A percentile compares a stretch with the other conserved stretches of the same genome.
Conservation (phyloP, 2,888 invertebrate genomes). For the Lithophane leautieri region DNA sequence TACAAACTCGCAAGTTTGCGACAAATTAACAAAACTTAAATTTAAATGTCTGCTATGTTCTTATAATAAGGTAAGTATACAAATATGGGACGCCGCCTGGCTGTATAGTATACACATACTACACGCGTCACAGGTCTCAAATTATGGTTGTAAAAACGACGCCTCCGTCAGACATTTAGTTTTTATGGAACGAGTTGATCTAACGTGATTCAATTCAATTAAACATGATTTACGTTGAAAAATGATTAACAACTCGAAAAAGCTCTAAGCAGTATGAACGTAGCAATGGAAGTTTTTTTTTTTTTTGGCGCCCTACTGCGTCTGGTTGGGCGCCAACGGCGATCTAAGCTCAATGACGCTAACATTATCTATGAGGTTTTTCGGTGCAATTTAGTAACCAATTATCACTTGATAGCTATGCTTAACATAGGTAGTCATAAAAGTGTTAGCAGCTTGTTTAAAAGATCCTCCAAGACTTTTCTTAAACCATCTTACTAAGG, state of each 20-base stretch:
- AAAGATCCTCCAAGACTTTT: background rate
- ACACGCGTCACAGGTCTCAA: too few species aligned
- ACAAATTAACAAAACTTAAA: background rate
- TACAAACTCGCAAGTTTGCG: background rate
- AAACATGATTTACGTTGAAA: background rate
- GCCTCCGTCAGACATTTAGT: too few species aligned
- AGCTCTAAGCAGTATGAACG: background rate
- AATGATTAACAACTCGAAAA: background rate
- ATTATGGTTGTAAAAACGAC: background rate
- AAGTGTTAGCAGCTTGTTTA: background rate
- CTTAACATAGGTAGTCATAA: background rate
- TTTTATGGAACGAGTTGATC: background rate
- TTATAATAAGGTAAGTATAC: background rate
- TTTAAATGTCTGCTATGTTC: background rate
- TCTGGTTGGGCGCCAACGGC: background rate
- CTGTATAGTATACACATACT: background rate
- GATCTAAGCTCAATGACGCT: background rate
- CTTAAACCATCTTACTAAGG: background rate
- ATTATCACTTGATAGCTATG: background rate
- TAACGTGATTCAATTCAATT: background rate
- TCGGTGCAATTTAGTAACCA: background rate
- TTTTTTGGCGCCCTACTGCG: conserved; percentile 7
- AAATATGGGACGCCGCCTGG: background rate
- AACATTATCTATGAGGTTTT: background rate
- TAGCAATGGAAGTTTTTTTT: background rate